phyloP scores from a whole-genome alignment of 2,888 invertebrate genomes.

The Dascillus cervinus region DNA sequence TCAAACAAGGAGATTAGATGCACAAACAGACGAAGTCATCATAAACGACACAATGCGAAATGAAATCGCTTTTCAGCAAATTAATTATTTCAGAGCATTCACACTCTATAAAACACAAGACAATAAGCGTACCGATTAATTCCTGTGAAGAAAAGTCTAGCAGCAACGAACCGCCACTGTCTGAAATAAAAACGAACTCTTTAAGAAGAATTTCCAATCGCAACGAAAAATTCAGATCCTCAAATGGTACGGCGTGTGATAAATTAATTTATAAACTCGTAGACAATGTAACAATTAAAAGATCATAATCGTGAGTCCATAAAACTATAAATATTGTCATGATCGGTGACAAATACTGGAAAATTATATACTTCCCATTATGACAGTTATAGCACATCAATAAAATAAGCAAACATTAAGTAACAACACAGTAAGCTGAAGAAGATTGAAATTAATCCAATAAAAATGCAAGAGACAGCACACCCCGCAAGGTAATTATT shows the following conservation, averaged over 20 bases:
- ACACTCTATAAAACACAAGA: constrained; percentile 1
- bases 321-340: constrained; percentile 22
- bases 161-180: constrained; percentile 40
- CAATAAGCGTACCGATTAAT: constrained; percentile 41
- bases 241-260: constrained; percentile 1
- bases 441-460: no score
- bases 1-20: no score
- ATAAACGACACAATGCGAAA: no score
- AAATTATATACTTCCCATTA: constrained; percentile 9
- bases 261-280: constrained; percentile 20
- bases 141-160: constrained; percentile 46
- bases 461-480: no score
- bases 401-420: constrained; percentile 2
- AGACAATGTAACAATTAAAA: constrained; percentile 23
- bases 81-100: constrained; percentile 1
- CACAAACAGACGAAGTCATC: constrained; percentile 7
- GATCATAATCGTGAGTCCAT: constrained; percentile 21
- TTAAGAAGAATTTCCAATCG: constrained; percentile 20
- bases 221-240: background rate
- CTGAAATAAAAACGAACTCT: constrained; percentile 24
- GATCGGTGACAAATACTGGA: constrained; percentile 19
- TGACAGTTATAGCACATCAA: constrained; percentile 8
- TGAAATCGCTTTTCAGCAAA: no score
- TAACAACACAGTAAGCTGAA: background rate
- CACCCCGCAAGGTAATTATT: no score